These are phyloP conservation scores for Zaprionus capensis DNA, from an alignment of 1,140 invertebrate genomes.

Conservation along the genomic window DNA sequence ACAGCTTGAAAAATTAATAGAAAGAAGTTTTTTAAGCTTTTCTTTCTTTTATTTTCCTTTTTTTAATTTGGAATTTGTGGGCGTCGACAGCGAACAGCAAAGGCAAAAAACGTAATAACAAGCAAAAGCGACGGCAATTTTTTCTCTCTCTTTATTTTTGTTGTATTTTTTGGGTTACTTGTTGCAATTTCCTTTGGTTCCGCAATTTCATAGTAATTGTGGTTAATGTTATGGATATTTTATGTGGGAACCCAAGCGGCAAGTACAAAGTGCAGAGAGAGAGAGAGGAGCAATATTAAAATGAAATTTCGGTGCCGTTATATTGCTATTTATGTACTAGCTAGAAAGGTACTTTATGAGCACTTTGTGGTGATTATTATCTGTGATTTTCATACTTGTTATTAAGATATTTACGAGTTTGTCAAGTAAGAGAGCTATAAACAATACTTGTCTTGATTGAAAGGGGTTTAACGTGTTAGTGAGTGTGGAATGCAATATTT, in stretches of 20 bases:
- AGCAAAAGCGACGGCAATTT: slow-evolving; percentile 44
- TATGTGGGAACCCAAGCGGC: slow-evolving; percentile 60
- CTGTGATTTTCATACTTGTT: no score
- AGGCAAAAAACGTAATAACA: slow-evolving; percentile 14
- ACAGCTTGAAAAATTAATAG: slow-evolving; percentile 68
- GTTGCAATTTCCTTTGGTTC: slow-evolving; percentile 43
- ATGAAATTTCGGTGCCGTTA: background rate
- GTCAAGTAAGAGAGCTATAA: background rate
- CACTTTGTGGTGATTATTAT: no score
- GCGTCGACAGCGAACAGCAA: slow-evolving; percentile 29
- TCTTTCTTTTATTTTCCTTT: slow-evolving; percentile 62
- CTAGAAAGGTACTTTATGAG: background rate
- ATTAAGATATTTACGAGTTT: background rate
- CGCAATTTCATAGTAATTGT: slow-evolving; percentile 73
- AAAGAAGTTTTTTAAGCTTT: slow-evolving; percentile 61
- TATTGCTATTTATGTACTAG: background rate
- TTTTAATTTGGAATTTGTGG: slow-evolving; percentile 72
- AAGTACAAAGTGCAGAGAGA: background rate
- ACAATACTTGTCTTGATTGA: background rate
- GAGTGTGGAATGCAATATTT: background rate
- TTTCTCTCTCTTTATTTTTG: slow-evolving; percentile 11
- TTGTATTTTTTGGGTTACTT: slow-evolving; percentile 2
- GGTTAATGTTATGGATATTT: slow-evolving; percentile 79
- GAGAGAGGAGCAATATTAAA: background rate
- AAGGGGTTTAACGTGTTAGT: background rate